Conservation (phyloP, 2,113 vertebrate species). For the Melanostigma gelatinosum region DNA sequence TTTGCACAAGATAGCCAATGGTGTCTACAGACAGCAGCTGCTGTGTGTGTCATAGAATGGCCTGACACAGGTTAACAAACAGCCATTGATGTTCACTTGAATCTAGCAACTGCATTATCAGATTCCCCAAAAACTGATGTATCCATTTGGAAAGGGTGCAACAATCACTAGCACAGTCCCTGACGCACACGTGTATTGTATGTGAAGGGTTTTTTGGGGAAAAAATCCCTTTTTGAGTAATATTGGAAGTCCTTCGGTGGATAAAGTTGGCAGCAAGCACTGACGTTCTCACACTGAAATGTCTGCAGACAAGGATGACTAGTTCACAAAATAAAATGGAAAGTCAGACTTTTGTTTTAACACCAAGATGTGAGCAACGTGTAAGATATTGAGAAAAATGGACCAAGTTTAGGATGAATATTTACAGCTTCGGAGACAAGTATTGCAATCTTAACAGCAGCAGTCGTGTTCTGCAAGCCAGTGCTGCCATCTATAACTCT, state of each 20-base stretch:
- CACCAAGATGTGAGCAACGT: background rate
- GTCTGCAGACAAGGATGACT: background rate
- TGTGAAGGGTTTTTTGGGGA: background rate
- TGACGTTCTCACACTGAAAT: background rate
- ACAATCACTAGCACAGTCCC: background rate
- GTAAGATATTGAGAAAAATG: background rate
- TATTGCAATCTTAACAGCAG: background rate
- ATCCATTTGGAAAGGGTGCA: background rate
- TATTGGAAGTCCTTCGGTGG: background rate
- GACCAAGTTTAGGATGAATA: conserved; percentile 12
- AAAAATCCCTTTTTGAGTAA: background rate
- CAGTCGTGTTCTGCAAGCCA: conserved; percentile 6
- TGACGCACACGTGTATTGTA: background rate
- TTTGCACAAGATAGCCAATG: background rate
- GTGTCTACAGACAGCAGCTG: conserved; percentile 15
- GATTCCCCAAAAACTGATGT: background rate
- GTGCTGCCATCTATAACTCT: background rate
- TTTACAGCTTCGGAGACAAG: conserved; percentile 8
- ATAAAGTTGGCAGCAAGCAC: background rate
- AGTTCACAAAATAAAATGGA: conserved; percentile 1
- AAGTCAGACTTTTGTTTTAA: conserved; percentile 16
- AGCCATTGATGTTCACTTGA: background rate
- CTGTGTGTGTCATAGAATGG: conserved; percentile 7
- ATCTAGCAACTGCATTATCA: background rate
- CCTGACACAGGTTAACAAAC: conserved; percentile 7